A percentile compares a stretch with the other conserved stretches of the same genome.
Conservation (phyloP, 2,113 vertebrate species). For the Blennius ocellaris region DNA sequence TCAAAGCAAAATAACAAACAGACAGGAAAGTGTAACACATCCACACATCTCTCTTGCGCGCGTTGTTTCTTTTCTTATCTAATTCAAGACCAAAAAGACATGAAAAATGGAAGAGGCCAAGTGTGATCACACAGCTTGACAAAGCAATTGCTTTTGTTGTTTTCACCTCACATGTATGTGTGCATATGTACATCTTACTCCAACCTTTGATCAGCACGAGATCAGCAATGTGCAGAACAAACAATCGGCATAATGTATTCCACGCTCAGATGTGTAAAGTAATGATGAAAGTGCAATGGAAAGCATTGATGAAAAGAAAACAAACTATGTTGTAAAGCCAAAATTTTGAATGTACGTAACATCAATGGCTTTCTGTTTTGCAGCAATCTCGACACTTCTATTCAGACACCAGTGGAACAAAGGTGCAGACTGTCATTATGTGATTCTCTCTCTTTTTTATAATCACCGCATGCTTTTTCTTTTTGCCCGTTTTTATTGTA, state of each 20-base stretch:
- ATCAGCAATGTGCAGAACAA: slow-evolving; percentile 45
- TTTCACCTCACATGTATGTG: slow-evolving; percentile 32
- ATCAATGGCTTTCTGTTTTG: slow-evolving; percentile 13
- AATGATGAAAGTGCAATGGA: slow-evolving; percentile 37
- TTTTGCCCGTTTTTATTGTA: neutral
- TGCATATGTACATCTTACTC: slow-evolving; percentile 25
- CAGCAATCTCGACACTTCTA: slow-evolving; percentile 7
- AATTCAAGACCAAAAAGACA: slow-evolving; percentile 38
- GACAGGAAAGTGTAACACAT: slow-evolving; percentile 17
- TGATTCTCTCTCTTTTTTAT: neutral
- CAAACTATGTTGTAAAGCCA: slow-evolving; percentile 16
- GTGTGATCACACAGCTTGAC: slow-evolving; percentile 49
- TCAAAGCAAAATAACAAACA: slow-evolving; percentile 39
- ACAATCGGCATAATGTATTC: slow-evolving; percentile 34
- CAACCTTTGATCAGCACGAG: slow-evolving; percentile 59
- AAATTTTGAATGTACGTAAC: slow-evolving; percentile 27
- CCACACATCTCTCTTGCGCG: slow-evolving; percentile 19
- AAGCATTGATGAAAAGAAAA: slow-evolving; percentile 34
- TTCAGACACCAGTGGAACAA: neutral
- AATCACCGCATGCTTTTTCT: neutral
- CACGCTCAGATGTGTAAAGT: slow-evolving; percentile 36
- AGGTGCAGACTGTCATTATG: slow-evolving; percentile 11
- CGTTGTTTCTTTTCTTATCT: slow-evolving; percentile 28
- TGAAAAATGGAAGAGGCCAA: slow-evolving; percentile 48
- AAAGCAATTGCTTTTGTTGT: slow-evolving; percentile 55